A percentile compares a stretch with the other conserved stretches of the same genome.
Conservation (phyloP, 2,113 vertebrate species). For the Uria aalge region DNA sequence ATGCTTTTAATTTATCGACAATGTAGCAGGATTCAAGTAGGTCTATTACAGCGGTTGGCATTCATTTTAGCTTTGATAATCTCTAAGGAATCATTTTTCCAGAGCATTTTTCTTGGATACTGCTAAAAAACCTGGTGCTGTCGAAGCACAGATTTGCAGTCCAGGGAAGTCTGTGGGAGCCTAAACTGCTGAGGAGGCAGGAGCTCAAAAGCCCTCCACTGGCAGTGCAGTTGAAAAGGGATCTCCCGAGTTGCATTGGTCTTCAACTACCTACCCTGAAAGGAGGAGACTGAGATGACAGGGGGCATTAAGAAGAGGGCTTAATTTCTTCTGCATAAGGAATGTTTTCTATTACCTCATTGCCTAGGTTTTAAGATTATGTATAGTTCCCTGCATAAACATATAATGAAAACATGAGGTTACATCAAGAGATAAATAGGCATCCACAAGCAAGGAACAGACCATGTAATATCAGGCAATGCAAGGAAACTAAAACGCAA, state of each 20-base stretch:
- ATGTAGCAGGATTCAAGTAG: not conserved
- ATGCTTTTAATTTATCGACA: not conserved
- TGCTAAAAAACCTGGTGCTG: not conserved
- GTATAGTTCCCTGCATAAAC: not conserved
- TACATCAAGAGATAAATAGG: not conserved
- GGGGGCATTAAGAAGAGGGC: not conserved
- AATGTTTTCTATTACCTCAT: not conserved
- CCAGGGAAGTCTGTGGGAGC: not conserved
- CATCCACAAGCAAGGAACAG: not conserved
- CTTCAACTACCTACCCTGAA: not conserved
- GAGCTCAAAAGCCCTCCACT: not conserved
- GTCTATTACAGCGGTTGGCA: not conserved
- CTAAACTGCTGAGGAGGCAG: not conserved
- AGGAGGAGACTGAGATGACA: not conserved
- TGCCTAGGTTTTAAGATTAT: not conserved
- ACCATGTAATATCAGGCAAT: accelerated
- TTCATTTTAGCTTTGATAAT: not conserved
- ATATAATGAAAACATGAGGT: not conserved
- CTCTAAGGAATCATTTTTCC: not conserved
- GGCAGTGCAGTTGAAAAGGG: not conserved
- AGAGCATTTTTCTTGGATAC: not conserved
- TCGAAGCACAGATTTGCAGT: not conserved
- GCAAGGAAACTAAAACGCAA: not conserved
- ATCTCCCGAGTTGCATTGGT: not conserved
- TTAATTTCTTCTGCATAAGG: not conserved